Conservation (phyloP, 1,140 invertebrate genomes). For the Calliphora vicina region DNA sequence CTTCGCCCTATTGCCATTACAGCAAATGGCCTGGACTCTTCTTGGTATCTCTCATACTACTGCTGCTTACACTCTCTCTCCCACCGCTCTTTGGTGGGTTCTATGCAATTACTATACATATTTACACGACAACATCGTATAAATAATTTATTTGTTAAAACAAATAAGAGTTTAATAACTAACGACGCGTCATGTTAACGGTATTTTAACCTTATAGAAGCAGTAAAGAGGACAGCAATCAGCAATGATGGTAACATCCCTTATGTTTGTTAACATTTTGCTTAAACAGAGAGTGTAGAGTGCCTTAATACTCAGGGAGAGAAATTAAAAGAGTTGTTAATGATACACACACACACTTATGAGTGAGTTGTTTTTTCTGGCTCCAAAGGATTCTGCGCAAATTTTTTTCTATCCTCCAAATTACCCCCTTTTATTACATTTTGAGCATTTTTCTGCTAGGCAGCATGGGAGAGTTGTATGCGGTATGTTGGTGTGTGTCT, state of each 20-base stretch:
- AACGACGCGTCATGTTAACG: constrained; percentile 31
- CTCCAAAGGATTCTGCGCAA: not conserved
- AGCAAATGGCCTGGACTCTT: too few relatives aligned
- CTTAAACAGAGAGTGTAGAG: not conserved
- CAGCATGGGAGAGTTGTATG: too few relatives aligned
- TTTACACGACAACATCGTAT: constrained; percentile 12
- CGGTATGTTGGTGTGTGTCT: not conserved
- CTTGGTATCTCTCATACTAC: too few relatives aligned
- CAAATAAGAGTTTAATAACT: constrained; percentile 35
- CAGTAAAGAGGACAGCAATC: not conserved
- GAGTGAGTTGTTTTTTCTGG: not conserved
- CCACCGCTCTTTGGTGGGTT: not conserved
- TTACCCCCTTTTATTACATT: not conserved
- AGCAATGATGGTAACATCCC: not conserved
- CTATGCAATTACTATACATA: not conserved
- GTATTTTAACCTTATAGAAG: constrained; percentile 6
- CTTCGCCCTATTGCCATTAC: not conserved
- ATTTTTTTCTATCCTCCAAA: too few relatives aligned
- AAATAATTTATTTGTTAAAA: constrained; percentile 34
- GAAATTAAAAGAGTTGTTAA: not conserved
- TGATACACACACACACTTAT: too few relatives aligned
- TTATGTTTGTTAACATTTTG: too few relatives aligned
- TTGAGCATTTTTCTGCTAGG: not conserved
- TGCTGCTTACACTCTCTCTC: not conserved
- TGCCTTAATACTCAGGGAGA: too few relatives aligned